Evolutionary conservation across 2,797 vertebrate genomes (phyloP), one percentile per base, ranked within the genome.

Genomic region (Alectoris magna): DNA sequence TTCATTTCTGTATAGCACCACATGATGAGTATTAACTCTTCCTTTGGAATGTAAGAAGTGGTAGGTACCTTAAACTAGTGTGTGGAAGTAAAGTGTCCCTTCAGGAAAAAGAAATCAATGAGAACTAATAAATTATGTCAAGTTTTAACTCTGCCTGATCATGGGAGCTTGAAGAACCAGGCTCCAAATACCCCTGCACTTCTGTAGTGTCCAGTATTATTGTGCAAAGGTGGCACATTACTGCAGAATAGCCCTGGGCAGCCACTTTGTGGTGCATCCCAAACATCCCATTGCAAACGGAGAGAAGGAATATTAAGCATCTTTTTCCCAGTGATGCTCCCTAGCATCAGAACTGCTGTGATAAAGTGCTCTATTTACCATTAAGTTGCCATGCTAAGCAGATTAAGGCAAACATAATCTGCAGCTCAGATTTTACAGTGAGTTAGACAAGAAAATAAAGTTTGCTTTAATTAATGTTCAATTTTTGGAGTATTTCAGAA

Each of bases 171-270:
- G 51, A 81, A 76, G 23, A 88, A 68, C 2, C 11, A 68, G 26
- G 11, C 15, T 81, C 24, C 43, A 73, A 10, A 34, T 67, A 68
- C 17, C 22, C 8, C 62, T 75, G 18, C 2, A 18, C 59, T 71
- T 64, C 10, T 0, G 0, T 26, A 56, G 7, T 22, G 31, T 3
- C 67, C 9, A 1, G 0, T 22, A 4, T 67, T 75, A n/a, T 18
- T 29, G 11, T 63, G 43, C 2, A 2, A 83, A 88, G 22, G 41
- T 51, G 31, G 21, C 7, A 44, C 66, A 79, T 44, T 84, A 51
- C n/a, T 79, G 43, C n/a, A 73, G 60, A 73, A 27, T 1, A 3
- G 27, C 71, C 62, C 38, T 21, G 11, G 38, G 26, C 41, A 75
- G 21, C 9, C 8, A 3, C n/a, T 75, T 88, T 23, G 3, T 24